phyloP scores from a whole-genome alignment of 2,113 vertebrate species.

The Alligator mississippiensis region DNA sequence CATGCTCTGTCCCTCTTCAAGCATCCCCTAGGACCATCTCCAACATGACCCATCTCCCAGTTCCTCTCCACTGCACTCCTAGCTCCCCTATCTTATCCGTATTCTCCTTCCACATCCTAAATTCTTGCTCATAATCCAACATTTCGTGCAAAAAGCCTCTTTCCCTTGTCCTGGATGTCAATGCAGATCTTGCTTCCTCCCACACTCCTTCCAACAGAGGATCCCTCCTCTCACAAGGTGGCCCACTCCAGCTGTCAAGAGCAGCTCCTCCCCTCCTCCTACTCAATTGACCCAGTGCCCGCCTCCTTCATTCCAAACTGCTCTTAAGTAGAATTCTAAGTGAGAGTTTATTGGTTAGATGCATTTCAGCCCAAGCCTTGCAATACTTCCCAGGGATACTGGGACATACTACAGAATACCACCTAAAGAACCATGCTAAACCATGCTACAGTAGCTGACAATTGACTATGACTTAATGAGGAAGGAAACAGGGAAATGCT shows the following conservation, averaged over 20 bases:
- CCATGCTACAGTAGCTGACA: neutral
- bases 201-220: neutral
- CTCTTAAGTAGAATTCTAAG: neutral
- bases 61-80: neutral
- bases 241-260: neutral
- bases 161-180: neutral
- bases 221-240: neutral
- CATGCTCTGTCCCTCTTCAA: neutral
- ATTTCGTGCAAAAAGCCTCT: neutral
- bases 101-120: neutral
- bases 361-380: neutral
- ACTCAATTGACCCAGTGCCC: neutral
- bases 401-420: neutral
- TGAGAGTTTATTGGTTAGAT: neutral
- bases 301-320: neutral
- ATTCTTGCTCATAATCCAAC: neutral
- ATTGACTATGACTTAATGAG: neutral
- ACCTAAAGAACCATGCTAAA: too few species aligned
- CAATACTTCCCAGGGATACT: neutral
- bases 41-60: fast-evolving
- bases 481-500: neutral
- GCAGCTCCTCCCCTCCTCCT: neutral
- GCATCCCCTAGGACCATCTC: neutral
- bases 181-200: neutral
- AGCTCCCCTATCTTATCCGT: neutral